phyloP scores from a whole-genome alignment of 1,140 invertebrate species.

The Idris sp. region DNA sequence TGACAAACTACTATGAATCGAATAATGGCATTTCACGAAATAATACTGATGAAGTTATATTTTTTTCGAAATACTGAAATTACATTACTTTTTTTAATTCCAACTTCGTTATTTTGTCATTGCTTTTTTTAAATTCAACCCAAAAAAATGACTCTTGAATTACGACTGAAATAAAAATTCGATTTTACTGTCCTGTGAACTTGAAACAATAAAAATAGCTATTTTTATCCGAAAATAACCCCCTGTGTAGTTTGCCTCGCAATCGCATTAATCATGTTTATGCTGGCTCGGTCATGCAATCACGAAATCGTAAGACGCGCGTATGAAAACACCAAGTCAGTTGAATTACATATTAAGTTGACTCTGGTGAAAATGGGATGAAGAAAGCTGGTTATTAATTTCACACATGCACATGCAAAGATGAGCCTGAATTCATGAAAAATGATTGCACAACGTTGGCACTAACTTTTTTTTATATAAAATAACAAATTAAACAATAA shows the following conservation, averaged over 20 bases:
- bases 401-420: constrained; percentile 48
- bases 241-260: constrained; percentile 29
- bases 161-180: constrained; percentile 3
- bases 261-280: constrained; percentile 58
- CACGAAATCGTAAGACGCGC: constrained; percentile 53
- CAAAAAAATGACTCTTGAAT: neutral
- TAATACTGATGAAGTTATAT: constrained; percentile 58
- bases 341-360: constrained; percentile 42
- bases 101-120: constrained; percentile 10
- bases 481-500: constrained; percentile 35
- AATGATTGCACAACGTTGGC: constrained; percentile 28
- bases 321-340: constrained; percentile 48
- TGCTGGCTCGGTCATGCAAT: constrained; percentile 54
- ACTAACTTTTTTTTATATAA: constrained; percentile 36
- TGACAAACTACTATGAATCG: constrained; percentile 56
- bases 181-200: constrained; percentile 6
- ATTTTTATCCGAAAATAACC: constrained; percentile 37
- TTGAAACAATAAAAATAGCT: constrained; percentile 43
- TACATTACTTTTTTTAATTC: constrained; percentile 17
- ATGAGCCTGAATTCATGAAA: constrained; percentile 41
- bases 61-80: constrained; percentile 48
- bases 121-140: too few species aligned
- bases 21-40: constrained; percentile 54
- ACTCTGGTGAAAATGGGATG: constrained; percentile 38
- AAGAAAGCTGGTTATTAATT: constrained; percentile 55